Evolutionary conservation across 1,140 invertebrate species (phyloP), one percentile per base, ranked within the genome.

Genomic region (Leptinotarsa texana): DNA sequence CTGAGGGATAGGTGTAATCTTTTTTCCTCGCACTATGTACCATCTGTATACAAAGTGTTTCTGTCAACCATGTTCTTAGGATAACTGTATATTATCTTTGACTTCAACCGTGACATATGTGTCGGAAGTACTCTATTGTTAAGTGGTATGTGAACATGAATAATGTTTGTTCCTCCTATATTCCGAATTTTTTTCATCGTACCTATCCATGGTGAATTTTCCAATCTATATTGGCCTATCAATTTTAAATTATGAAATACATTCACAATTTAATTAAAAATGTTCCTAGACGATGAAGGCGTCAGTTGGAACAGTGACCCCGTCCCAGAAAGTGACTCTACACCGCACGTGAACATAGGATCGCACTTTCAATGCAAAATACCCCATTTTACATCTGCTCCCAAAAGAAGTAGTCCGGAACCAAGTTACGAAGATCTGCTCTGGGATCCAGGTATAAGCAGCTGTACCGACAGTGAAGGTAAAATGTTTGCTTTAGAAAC

Each of bases 321-420:
- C 2, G 78, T 82, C 72, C 87, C 87, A 21, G 87, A 89, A 80
- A 86, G 84, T 65, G 89, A 89, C 82, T 84, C 87, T 17, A 85
- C 84, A 13, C 88, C 89, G 3, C 92, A 95, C 84, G 95, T 99
- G 22, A 99, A 99, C 83, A 91, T 99, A 63, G 97, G 97, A 0
- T 87, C 90, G 8, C 90, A 94, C 51, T 97, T 93, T 86, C 98
- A 99, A 87, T 96, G 95, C 0, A 89, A 90, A 67, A 90, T 97
- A 83, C 87, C 70, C 74, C 77, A 82, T 27, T 72, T 69, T 73
- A 81, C 24, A 69, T 74, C 80, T 51, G 73, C 74, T 48, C 79
- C 78, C 11, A 87, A 68, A 80, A 83, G 78, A 83, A 84, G 75
- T 79, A 86, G 74, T 80, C 85, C 63, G 80, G 87, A 79, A 82